phyloP scores from a whole-genome alignment of 2,888 invertebrate species.

The Callyntrura guangdongensis region DNA sequence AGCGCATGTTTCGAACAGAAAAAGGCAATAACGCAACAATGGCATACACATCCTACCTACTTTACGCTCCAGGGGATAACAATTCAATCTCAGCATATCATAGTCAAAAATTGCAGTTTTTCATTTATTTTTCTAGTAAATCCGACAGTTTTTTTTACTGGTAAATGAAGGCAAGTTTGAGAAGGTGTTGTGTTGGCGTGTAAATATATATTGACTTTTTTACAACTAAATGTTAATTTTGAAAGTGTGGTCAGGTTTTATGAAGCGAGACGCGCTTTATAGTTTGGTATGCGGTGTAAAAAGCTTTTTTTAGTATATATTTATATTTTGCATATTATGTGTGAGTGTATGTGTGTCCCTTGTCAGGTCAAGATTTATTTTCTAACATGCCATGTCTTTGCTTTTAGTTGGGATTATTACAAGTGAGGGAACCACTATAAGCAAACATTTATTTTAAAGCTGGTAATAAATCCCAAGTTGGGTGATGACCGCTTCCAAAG shows the following conservation, averaged over 20 bases:
- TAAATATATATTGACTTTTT: not conserved
- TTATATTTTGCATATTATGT: not conserved
- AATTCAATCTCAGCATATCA: slow-evolving; percentile 44
- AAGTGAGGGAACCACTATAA: too few relatives aligned
- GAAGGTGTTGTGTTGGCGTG: slow-evolving; percentile 56
- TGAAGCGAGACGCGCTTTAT: not conserved
- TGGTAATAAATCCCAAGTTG: too few relatives aligned
- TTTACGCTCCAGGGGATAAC: slow-evolving; percentile 61
- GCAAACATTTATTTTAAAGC: too few relatives aligned
- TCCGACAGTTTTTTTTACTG: slow-evolving; percentile 44
- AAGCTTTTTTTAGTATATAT: too few relatives aligned
- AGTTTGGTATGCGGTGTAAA: not conserved
- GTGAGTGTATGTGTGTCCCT: not conserved
- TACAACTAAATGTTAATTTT: slow-evolving; percentile 29
- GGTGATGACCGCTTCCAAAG: too few relatives aligned
- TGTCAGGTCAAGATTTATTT: not conserved
- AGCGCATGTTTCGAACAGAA: slow-evolving; percentile 25
- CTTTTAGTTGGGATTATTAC: too few relatives aligned
- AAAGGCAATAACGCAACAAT: not conserved
- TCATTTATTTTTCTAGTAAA: slow-evolving; percentile 25
- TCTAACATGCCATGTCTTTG: not conserved
- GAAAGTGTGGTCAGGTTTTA: not conserved
- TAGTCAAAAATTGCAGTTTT: slow-evolving; percentile 41
- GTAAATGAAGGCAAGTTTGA: not conserved
- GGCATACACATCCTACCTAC: slow-evolving; percentile 47